Conservation (phyloP, 2,888 invertebrate genomes). For the Chalcis sispes region DNA sequence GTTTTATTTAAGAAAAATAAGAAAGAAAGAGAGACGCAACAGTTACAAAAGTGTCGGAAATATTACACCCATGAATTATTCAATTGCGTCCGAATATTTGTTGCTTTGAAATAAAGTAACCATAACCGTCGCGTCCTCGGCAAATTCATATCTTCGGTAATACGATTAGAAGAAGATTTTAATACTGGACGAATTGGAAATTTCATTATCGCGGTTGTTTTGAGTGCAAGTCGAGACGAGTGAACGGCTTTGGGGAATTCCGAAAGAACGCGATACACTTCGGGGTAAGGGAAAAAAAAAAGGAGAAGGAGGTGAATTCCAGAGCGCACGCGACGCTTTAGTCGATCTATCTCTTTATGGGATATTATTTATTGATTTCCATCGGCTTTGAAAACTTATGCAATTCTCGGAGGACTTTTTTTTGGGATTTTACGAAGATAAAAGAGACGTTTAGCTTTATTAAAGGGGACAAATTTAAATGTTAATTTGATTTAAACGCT, state of each 20-base stretch:
- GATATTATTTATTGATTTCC: constrained; percentile 42
- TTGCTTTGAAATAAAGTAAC: constrained; percentile 57
- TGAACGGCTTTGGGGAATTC: constrained; percentile 34
- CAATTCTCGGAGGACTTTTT: constrained; percentile 45
- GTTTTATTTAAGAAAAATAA: not conserved
- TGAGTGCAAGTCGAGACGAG: not conserved
- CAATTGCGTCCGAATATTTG: constrained; percentile 59
- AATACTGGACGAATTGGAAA: constrained; percentile 13
- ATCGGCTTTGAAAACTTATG: constrained; percentile 21
- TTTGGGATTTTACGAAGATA: no score
- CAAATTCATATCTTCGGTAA: constrained; percentile 5
- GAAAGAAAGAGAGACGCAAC: constrained; percentile 25
- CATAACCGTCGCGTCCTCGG: not conserved
- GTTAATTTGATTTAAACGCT: no score
- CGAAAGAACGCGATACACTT: not conserved
- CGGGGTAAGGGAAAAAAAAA: not conserved
- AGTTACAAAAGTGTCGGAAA: constrained; percentile 36
- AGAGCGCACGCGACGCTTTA: constrained; percentile 14
- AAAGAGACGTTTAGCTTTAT: no score
- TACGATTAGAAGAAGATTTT: constrained; percentile 9
- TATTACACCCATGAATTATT: constrained; percentile 62
- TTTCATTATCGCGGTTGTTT: constrained; percentile 52
- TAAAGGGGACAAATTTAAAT: no score
- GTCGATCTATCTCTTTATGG: not conserved
- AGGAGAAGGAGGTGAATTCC: no score